Conservation (phyloP, 2,797 vertebrate species). For the Rhinogobio ventralis region DNA sequence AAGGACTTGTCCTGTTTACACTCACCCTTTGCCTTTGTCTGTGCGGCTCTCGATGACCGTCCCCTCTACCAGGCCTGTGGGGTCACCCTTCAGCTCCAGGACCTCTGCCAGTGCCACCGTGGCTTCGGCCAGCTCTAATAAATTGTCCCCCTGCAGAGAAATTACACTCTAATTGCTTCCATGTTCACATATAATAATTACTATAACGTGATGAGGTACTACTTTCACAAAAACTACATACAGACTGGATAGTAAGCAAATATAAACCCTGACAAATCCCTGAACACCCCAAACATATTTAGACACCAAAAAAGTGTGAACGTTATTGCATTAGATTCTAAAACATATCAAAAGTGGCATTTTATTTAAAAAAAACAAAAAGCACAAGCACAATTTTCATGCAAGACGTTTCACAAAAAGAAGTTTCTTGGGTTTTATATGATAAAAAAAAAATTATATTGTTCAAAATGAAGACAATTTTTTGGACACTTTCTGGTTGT, state of each 20-base stretch:
- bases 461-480: neutral
- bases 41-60: slow-evolving; percentile 88
- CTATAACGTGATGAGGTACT: neutral
- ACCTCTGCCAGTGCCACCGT: slow-evolving; percentile 89
- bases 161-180: neutral
- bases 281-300: neutral
- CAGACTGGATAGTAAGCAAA: neutral
- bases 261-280: neutral
- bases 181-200: neutral
- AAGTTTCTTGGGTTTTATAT: neutral
- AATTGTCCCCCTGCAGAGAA: slow-evolving; percentile 84
- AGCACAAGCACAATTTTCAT: neutral
- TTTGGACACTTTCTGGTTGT: neutral
- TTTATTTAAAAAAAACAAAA: slow-evolving; percentile 1
- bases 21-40: slow-evolving; percentile 90
- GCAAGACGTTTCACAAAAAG: neutral
- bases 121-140: slow-evolving; percentile 89
- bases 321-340: neutral
- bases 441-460: neutral
- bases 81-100: slow-evolving; percentile 90
- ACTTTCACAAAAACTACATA: neutral
- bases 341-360: neutral
- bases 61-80: slow-evolving; percentile 84
- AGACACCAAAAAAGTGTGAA: neutral
- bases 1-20: neutral